Percentiles rank a stretch among this genome's conserved stretches.
Conservation (phyloP, 1,140 invertebrate genomes). For the Telenomus remus region DNA sequence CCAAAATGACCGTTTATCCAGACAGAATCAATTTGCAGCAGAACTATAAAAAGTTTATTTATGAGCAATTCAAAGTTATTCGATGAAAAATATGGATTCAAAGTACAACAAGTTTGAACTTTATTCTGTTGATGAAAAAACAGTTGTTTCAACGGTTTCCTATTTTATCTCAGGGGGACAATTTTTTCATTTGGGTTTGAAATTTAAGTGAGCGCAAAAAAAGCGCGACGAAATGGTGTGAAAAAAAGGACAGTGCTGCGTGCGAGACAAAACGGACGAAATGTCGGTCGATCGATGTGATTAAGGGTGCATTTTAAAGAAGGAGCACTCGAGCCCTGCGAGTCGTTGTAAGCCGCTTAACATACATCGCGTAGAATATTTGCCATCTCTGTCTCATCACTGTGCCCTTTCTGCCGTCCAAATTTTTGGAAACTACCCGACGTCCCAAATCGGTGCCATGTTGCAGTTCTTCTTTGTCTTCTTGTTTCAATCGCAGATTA, state of each 20-base stretch:
- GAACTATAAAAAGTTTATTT: too few species aligned
- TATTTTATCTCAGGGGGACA: too few species aligned
- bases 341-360: conserved; percentile 56
- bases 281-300: conserved; percentile 60
- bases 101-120: too few species aligned
- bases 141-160: too few species aligned
- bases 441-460: conserved; percentile 33
- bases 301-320: conserved; percentile 59
- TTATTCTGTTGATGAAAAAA: too few species aligned
- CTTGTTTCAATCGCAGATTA: too few species aligned
- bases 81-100: too few species aligned
- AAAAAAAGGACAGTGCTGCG: conserved; percentile 28
- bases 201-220: background rate
- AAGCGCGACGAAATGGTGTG: conserved; percentile 15
- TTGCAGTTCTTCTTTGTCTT: conserved; percentile 22
- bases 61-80: too few species aligned
- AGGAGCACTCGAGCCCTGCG: conserved; percentile 49
- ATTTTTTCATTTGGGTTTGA: background rate
- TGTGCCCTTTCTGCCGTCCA: conserved; percentile 37
- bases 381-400: conserved; percentile 43
- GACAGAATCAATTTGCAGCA: too few species aligned
- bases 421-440: conserved; percentile 45
- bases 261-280: conserved; percentile 51
- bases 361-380: conserved; percentile 57
- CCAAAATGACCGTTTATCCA: too few species aligned